phyloP scores from a whole-genome alignment of 2,113 vertebrate species.

The Gadus macrocephalus region DNA sequence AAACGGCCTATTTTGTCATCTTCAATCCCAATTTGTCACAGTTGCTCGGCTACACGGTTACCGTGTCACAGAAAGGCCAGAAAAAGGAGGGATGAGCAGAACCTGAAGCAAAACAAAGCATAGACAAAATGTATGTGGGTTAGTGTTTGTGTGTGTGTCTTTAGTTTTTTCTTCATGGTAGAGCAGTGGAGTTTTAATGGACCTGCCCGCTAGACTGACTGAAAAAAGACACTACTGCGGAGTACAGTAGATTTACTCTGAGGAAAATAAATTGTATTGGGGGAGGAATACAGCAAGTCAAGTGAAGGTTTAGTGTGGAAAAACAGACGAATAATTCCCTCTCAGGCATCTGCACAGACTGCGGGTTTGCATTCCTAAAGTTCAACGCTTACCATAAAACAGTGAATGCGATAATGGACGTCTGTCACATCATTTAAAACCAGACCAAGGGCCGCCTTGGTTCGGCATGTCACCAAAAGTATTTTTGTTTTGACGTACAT shows the following conservation, averaged over 20 bases:
- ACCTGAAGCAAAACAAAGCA: conserved; percentile 24
- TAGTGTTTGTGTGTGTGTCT: conserved; percentile 23
- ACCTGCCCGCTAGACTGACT: conserved; percentile 13
- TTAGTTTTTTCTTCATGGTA: conserved; percentile 25
- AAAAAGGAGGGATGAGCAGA: conserved; percentile 4
- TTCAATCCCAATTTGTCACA: conserved; percentile 73
- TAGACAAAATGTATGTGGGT: conserved; percentile 33
- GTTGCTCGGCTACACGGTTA: conserved; percentile 50
- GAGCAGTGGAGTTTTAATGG: conserved; percentile 50
- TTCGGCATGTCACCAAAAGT: too few relatives aligned
- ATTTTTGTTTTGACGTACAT: too few relatives aligned
- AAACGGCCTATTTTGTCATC: conserved; percentile 66
- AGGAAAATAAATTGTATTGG: too few relatives aligned
- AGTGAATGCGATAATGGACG: too few relatives aligned
- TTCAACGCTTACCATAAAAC: too few relatives aligned
- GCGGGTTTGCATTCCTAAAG: too few relatives aligned
- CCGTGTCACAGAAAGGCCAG: conserved; percentile 46
- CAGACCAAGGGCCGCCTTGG: too few relatives aligned
- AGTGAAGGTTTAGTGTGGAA: too few relatives aligned
- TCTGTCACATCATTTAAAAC: too few relatives aligned
- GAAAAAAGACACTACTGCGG: conserved; percentile 17
- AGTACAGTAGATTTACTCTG: conserved; percentile 3
- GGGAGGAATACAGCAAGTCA: too few relatives aligned
- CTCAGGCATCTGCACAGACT: too few relatives aligned
- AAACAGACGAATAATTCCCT: too few relatives aligned